A percentile compares a stretch with the other conserved stretches of the same genome.
Conservation (phyloP, 92 coral and sea anemone species). For the Chrysogorgia sp. region DNA sequence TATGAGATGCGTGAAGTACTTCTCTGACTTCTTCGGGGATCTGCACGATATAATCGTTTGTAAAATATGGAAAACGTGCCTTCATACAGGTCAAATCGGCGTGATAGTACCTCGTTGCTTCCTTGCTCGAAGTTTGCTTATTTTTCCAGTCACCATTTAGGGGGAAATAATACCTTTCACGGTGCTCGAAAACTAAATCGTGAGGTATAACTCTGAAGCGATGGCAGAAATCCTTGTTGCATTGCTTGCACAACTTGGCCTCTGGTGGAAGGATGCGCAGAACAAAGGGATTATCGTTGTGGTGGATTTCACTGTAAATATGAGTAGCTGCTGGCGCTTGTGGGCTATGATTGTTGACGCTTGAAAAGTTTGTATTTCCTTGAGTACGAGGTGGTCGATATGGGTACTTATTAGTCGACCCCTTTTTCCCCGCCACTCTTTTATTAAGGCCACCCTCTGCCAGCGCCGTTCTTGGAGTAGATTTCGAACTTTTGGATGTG, state of each 20-base stretch:
- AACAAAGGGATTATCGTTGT: conserved; percentile 53
- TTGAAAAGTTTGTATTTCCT: conserved; percentile 6
- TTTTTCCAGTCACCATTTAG: conserved; percentile 61
- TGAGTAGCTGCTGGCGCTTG: conserved; percentile 14
- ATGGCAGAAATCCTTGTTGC: conserved; percentile 58
- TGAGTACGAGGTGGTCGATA: conserved; percentile 63
- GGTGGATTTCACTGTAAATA: conserved; percentile 4
- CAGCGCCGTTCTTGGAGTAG: conserved; percentile 46
- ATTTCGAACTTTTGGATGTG: conserved; percentile 52
- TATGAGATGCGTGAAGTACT: background rate
- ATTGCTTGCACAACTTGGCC: conserved; percentile 50
- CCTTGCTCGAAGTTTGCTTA: conserved; percentile 48
- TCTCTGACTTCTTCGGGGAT: conserved; percentile 51
- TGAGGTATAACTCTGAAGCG: conserved; percentile 45
- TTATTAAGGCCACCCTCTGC: conserved; percentile 60
- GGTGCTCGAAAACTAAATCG: conserved; percentile 62
- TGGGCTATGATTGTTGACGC: background rate
- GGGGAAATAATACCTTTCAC: conserved; percentile 56
- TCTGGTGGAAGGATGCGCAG: conserved; percentile 53
- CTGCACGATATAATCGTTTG: conserved; percentile 58
- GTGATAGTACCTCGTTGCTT: conserved; percentile 62
- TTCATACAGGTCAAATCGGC: conserved; percentile 56
- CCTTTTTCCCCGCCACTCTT: conserved; percentile 61
- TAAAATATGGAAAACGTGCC: conserved; percentile 64
- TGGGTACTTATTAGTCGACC: conserved; percentile 49